A percentile compares a stretch with the other conserved stretches of the same genome.
Conservation (phyloP, 2,888 invertebrate genomes). For the Auanema freiburgensis region DNA sequence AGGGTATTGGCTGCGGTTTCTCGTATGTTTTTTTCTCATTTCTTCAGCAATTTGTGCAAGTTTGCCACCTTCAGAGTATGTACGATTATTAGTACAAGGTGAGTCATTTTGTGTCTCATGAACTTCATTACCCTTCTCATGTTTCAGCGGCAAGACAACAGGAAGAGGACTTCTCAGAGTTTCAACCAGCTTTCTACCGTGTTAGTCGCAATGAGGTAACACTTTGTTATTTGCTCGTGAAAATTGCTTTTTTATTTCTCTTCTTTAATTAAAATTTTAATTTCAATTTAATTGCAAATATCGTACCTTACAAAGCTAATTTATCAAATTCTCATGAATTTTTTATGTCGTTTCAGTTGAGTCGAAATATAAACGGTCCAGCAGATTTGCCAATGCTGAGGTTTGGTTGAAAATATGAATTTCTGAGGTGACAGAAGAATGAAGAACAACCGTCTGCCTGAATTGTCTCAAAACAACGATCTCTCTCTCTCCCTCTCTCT, state of each 20-base stretch:
- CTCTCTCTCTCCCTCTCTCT: no score
- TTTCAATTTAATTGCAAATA: no score
- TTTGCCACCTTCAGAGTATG: constrained; percentile 45
- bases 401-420: constrained; percentile 45
- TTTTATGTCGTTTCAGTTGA: constrained; percentile 24
- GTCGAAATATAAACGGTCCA: constrained; percentile 18
- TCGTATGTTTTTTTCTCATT: constrained; percentile 16
- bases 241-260: background rate
- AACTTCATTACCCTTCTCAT: no score
- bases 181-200: constrained; percentile 17
- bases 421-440: no score
- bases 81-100: constrained; percentile 38
- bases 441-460: no score
- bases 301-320: no score
- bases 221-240: background rate
- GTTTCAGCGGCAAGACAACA: constrained; percentile 19
- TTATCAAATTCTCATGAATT: no score
- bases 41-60: constrained; percentile 23
- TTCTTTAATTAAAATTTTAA: background rate
- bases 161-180: constrained; percentile 8
- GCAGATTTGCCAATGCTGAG: constrained; percentile 38
- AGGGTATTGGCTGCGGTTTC: constrained; percentile 22
- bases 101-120: background rate
- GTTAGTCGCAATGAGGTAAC: constrained; percentile 16
- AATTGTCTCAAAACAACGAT: no score